phyloP scores from a whole-genome alignment of 2,113 vertebrate species.

The Heterotilapia buettikoferi region DNA sequence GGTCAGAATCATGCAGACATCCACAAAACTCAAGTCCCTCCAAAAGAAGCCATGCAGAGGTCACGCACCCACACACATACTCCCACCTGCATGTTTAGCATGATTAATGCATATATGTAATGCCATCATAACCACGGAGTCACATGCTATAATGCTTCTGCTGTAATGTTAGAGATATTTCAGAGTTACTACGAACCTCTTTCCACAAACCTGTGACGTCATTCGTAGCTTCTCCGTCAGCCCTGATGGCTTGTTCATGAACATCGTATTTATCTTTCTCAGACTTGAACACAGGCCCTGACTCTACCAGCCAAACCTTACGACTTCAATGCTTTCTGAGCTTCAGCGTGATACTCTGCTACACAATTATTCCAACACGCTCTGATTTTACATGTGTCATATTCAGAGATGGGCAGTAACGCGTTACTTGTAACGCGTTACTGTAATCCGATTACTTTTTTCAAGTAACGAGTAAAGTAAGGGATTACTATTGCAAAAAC shows the following conservation, averaged over 20 bases:
- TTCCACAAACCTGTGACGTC: fast-evolving
- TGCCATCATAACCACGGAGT: fast-evolving
- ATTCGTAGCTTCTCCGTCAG: not conserved
- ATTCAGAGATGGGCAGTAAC: too few species aligned
- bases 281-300: not conserved
- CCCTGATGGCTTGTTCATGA: not conserved
- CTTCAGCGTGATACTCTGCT: not conserved
- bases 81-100: not conserved
- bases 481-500: too few species aligned
- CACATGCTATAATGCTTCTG: not conserved
- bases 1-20: not conserved
- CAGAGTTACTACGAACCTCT: not conserved
- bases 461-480: too few species aligned
- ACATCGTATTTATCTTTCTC: not conserved
- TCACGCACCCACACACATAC: fast-evolving
- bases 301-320: not conserved
- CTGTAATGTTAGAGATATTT: not conserved
- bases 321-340: not conserved
- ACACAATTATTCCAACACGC: not conserved
- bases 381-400: not conserved
- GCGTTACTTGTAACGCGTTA: too few species aligned
- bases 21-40: not conserved
- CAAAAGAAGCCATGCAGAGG: fast-evolving
- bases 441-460: too few species aligned
- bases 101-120: not conserved